Evolutionary conservation across 2,113 vertebrate species (phyloP), one percentile per base, ranked within the genome.

Genomic region (Gymnocephalus cernua): DNA sequence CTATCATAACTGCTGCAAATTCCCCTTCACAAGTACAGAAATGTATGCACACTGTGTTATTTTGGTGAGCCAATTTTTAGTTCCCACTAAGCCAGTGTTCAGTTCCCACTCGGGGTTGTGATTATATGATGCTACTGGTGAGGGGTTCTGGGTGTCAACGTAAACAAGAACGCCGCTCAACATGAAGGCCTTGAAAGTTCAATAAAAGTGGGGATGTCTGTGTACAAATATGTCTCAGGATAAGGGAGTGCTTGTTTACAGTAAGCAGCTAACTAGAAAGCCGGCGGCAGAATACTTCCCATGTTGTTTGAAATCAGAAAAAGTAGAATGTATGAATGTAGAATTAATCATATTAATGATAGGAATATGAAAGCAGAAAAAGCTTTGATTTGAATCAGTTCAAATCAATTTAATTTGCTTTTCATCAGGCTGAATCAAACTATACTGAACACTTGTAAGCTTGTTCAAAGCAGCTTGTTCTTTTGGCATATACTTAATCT

Each of bases 1-100:
- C 56, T 63, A 27, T 70, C 54, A 74, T 35, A 79, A 82, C 80
- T 69, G 63, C 50, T 14, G 54, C 51, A 54, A 79, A 84, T 69
- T 85, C 61, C 71, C 13, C 70, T 56, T 80, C 58, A 27, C 57
- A 58, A 71, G 38, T 45, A 32, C 62, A 83, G 51, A 77, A 65
- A 47, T 51, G 23, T 45, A 32, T n/a, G 25, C 44, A 58, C 16
- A 80, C 23, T 25, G 38, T 16, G 64, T 84, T 67, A 74, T 81
- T 80, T 78, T 62, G 74, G 62, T 63, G 19, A 65, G 29, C 45
- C 48, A 48, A 71, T 16, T 23, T 14, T 83, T 65, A 48, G 23
- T 63, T 85, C 25, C 44, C 16, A 25, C 19, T 32, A 32, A 64
- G 29, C 54, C 48, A 48, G 67, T 16, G 29, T 12, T 83, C 69